Percentiles rank a stretch among this genome's conserved stretches.
Conservation (phyloP, 1,140 invertebrate genomes). For the Whitmania pigra region DNA sequence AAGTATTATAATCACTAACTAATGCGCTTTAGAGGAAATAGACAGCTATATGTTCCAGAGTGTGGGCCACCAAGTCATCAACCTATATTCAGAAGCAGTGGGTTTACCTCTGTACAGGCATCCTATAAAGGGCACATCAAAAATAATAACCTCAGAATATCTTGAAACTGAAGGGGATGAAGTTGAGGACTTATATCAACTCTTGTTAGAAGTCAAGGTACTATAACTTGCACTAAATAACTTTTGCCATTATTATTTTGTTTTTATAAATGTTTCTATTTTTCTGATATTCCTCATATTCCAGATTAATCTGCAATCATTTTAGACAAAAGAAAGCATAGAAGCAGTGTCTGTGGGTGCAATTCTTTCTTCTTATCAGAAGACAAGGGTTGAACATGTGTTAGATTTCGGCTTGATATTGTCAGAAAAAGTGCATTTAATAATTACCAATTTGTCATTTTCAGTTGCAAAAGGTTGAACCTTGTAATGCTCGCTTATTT, state of each 20-base stretch:
- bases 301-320: too few species aligned
- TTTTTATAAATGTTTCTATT: too few species aligned
- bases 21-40: constrained; percentile 60
- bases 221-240: neutral
- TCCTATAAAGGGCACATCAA: constrained; percentile 65
- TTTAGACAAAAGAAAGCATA: constrained; percentile 62
- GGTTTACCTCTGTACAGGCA: constrained; percentile 71
- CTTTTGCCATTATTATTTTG: too few species aligned
- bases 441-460: constrained; percentile 27
- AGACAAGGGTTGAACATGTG: constrained; percentile 92
- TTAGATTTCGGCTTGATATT: constrained; percentile 46
- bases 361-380: constrained; percentile 93
- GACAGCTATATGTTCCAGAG: constrained; percentile 99
- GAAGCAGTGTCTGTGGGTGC: constrained; percentile 90
- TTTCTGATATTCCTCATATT: too few species aligned
- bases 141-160: constrained; percentile 66
- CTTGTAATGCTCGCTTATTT: constrained; percentile 79
- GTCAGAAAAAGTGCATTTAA: neutral
- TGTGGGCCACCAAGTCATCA: constrained; percentile 86
- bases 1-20: neutral
- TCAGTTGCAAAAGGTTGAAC: constrained; percentile 72
- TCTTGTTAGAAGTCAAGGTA: constrained; percentile 73
- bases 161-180: constrained; percentile 71
- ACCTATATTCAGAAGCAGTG: constrained; percentile 82
- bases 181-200: constrained; percentile 89